Evolutionary conservation across 2,888 invertebrate species (phyloP).

Genomic region (Phrixothrix hirtus): DNA sequence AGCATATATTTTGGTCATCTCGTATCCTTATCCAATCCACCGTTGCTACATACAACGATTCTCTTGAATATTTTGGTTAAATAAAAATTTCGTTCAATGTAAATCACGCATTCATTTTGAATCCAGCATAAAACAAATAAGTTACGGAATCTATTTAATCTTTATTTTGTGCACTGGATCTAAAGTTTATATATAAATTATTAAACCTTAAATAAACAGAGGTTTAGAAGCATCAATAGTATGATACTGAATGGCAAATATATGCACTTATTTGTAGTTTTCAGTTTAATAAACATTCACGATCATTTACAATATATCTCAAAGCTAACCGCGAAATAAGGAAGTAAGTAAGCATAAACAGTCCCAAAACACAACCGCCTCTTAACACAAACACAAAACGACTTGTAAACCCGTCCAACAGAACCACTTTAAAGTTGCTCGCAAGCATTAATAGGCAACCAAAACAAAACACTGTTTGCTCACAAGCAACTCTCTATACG

Average conservation of each 20-base stretch:
- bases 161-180: too few relatives aligned
- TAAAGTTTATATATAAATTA: too few relatives aligned
- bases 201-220: too few relatives aligned
- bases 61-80: conserved; percentile 42
- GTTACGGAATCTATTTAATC: too few relatives aligned
- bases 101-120: conserved; percentile 41
- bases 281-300: conserved; percentile 5
- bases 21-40: conserved; percentile 43
- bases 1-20: conserved; percentile 39
- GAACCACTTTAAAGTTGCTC: conserved; percentile 32
- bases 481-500: conserved; percentile 29
- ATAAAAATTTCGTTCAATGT: conserved; percentile 44
- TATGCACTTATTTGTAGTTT: conserved; percentile 13
- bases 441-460: conserved; percentile 33
- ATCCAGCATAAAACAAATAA: conserved; percentile 17
- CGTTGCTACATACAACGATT: conserved; percentile 42
- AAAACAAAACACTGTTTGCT: conserved; percentile 34
- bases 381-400: conserved; percentile 27
- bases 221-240: too few relatives aligned
- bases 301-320: neutral
- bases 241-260: too few relatives aligned
- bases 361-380: conserved; percentile 22
- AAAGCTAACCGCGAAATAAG: conserved; percentile 13
- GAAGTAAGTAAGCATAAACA: conserved; percentile 13
- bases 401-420: conserved; percentile 28